Evolutionary conservation across 2,113 vertebrate species (phyloP).

Genomic region (Callocephalon fimbriatum): DNA sequence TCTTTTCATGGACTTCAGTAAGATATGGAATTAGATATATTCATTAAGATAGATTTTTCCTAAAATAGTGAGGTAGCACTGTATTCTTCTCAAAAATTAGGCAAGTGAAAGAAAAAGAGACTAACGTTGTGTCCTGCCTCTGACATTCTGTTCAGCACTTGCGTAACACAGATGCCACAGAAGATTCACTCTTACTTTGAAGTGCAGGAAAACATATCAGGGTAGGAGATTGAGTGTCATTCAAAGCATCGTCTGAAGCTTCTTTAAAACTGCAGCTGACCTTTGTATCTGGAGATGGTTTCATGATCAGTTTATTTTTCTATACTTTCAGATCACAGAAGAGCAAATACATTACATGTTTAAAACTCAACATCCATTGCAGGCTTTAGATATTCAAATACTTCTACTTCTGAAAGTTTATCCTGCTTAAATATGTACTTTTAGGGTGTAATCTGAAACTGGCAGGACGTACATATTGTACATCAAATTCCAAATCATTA

Average conservation of each 20-base stretch:
- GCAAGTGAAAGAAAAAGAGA: not conserved
- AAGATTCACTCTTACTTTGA: constrained; percentile 28
- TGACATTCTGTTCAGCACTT: not conserved
- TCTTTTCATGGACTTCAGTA: not conserved
- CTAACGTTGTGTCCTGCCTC: constrained; percentile 20
- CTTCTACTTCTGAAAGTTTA: not conserved
- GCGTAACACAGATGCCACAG: not conserved
- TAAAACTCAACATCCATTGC: not conserved
- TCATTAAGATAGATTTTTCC: not conserved
- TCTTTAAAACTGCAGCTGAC: constrained; percentile 11
- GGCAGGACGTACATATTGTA: not conserved
- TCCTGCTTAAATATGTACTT: not conserved
- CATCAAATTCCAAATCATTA: not conserved
- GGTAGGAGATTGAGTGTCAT: constrained; percentile 27
- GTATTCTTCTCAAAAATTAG: not conserved
- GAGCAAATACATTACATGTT: not conserved
- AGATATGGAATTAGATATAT: not conserved
- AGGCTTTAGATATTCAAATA: not conserved
- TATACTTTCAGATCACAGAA: not conserved
- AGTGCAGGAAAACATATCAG: not conserved
- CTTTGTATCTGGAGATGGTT: constrained; percentile 10
- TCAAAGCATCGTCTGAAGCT: constrained; percentile 50
- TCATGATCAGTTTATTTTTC: constrained; percentile 27
- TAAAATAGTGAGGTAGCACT: not conserved
- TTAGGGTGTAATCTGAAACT: not conserved